Base-by-base conservation (phyloP, 2,888 invertebrate species). In the Mylabris sibirica region DNA sequence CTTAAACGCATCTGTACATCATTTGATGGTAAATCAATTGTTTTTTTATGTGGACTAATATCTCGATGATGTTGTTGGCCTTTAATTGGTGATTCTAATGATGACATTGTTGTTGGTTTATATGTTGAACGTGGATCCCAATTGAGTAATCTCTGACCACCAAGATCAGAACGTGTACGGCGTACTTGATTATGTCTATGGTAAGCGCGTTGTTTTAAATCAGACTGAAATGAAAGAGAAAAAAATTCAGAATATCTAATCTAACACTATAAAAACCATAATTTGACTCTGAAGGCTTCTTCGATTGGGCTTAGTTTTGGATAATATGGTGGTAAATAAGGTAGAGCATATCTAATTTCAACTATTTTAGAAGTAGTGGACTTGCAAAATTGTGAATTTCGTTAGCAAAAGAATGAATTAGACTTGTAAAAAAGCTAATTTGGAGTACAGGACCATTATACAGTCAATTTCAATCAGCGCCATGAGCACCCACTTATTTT, bases 151-250 rank as follows among this genome's bases (percentile, higher is more conserved):
- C 88, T 83, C 75, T 88, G 88, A 26, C 88, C 88, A 63, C 89
- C 88, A 72, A 89, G 83, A 79, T 89, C 89, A 68, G 88, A 88
- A 79, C 88, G 87, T 9, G 88, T 88, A 65, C 89, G 81, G 65
- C 89, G 83, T 66, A 88, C 88, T 80, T 86, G 86, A 71, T 86
- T 84, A 72, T 86, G 86, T 65, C 78, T 78, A 70, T 78, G 80
- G 63, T 81, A 77, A 63, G 86, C 81, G 59, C 87, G 84, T 60
- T 85, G 87, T 77, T 87, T 87, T 71, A 88, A 81, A 79, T 88
- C 88, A 80, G 87, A 87, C 88, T 88, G 79, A 79, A 78, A 69
- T 72, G 44, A 1, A 41, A n/a, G 4, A 41, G 12, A 65, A 17
- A n/a, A 44, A 44, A 44, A 49, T 38, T 38, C 12, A 6, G 30